phyloP scores from a whole-genome alignment of 2,797 vertebrate species.

The Sebastes aleutianus region DNA sequence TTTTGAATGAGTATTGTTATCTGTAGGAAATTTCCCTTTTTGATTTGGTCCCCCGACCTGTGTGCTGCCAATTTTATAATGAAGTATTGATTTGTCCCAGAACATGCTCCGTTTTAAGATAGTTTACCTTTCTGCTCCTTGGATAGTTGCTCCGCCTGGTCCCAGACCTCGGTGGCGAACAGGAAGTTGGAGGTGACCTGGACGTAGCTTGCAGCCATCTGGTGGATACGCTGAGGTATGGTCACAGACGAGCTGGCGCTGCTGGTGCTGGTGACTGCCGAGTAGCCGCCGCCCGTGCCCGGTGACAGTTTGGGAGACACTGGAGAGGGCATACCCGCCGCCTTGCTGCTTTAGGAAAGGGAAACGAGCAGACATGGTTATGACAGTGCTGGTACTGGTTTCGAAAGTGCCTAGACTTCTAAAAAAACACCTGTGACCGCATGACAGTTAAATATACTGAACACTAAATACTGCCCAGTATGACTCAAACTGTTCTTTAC shows the following conservation, averaged over 20 bases:
- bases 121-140: conserved; percentile 94
- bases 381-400: background rate
- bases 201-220: conserved; percentile 99
- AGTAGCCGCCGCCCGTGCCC: conserved; percentile 91
- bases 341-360: conserved; percentile 85
- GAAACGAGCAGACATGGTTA: background rate
- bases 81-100: background rate
- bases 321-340: conserved; percentile 95
- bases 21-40: background rate
- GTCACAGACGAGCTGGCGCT: conserved; percentile 93
- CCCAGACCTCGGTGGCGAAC: conserved; percentile 98
- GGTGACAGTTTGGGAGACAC: conserved; percentile 98
- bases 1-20: background rate
- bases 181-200: conserved; percentile 99
- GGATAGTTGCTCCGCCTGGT: conserved; percentile 97
- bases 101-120: background rate
- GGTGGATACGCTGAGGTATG: conserved; percentile 98
- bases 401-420: background rate
- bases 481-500: background rate
- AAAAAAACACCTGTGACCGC: background rate
- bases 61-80: background rate
- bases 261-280: conserved; percentile 89
- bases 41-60: background rate
- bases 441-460: background rate
- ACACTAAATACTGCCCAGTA: background rate